Evolutionary conservation across 1,140 invertebrate species (phyloP), one percentile per base, ranked within the genome.

Genomic region (Drosophila athabasca): DNA sequence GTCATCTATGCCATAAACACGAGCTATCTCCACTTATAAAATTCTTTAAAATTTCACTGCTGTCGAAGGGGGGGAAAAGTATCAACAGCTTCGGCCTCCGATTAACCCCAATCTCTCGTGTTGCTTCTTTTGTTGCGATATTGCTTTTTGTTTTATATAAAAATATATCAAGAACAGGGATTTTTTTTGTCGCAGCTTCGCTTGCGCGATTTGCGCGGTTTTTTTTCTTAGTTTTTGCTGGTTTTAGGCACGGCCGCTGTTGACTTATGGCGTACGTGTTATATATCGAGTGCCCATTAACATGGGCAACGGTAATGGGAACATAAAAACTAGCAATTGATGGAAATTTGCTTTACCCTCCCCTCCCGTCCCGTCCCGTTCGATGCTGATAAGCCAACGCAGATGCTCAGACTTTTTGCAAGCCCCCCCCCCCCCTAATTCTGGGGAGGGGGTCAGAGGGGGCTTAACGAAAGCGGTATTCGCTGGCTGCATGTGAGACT

Each of bases 231-330:
- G 22, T 49, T 58, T 24, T 39, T 43, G 44, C 24, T 60, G 60
- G 26, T 4, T 24, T 54, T 82, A 66, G 67, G 73, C 78, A 76
- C 62, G 72, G 72, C 57, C 44, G 13, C 57, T 19, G 17, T 29
- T 35, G 59, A 43, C 39, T 62, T 62, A 62, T 52, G 51, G 46
- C 59, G 74, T 82, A 85, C 81, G 81, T 85, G 81, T 78, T 75
- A 59, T 43, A 62, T 51, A 75, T 74, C 46, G 65, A 69, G 66
- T 50, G 64, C 13, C 66, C 66, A 69, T 69, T 69, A 68, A 62
- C 62, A 24, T 43, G 69, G 64, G 46, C 51, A 61, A 64, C 61
- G 61, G 29, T 69, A 81, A 76, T 76, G 70, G 58, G 45, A 55
- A 13, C 48, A 45, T 45, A 72, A 68, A 58, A 65, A 78, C 46